Conservation (phyloP, 2,888 invertebrate species). For the Bugula neritina region DNA sequence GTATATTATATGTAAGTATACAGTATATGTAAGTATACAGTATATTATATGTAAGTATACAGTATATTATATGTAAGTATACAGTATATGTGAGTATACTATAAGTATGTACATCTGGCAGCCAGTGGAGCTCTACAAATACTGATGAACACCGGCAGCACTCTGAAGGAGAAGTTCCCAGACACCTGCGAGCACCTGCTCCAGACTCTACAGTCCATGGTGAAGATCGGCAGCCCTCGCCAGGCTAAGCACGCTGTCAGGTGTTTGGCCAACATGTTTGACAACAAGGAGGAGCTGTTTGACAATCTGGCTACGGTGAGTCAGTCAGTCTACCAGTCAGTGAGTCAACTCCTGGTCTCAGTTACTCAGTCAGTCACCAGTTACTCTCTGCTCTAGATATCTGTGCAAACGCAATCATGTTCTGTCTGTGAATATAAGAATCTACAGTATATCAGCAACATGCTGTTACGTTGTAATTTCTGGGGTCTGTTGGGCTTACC, state of each 20-base stretch:
- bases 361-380: too few species aligned
- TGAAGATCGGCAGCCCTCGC: conserved; percentile 81
- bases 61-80: neutral
- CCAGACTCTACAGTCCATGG: conserved; percentile 79
- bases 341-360: too few species aligned
- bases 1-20: neutral
- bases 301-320: conserved; percentile 58
- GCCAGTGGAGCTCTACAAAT: conserved; percentile 51
- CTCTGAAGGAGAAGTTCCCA: conserved; percentile 46
- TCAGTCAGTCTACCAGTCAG: conserved; percentile 58
- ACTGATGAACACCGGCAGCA: conserved; percentile 51
- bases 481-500: too few species aligned
- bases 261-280: conserved; percentile 63
- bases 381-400: too few species aligned
- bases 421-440: too few species aligned
- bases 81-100: neutral
- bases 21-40: neutral
- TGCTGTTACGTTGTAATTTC: too few species aligned
- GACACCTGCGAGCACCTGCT: conserved; percentile 61
- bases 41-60: neutral
- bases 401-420: too few species aligned
- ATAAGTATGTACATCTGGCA: conserved; percentile 53
- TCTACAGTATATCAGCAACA: too few species aligned
- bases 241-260: conserved; percentile 94
- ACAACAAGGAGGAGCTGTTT: conserved; percentile 49